Conservation (phyloP, 2,888 invertebrate species). For the Bombylius major region DNA sequence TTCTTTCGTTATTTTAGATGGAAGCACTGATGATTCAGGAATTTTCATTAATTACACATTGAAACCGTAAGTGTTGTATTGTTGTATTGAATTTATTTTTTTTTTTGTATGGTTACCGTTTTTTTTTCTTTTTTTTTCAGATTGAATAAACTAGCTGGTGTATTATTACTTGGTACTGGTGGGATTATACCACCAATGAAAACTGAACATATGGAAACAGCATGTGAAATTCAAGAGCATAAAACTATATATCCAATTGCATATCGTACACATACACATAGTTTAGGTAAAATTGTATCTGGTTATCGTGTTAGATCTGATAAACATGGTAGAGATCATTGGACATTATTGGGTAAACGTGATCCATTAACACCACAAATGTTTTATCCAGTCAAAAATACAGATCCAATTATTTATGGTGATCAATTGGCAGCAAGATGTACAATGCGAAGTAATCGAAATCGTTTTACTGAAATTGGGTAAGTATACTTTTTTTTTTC, state of each 20-base stretch:
- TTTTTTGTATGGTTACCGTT: background rate
- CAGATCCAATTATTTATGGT: conserved; percentile 48
- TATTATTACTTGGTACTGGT: conserved; percentile 76
- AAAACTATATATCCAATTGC: conserved; percentile 89
- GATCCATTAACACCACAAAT: conserved; percentile 84
- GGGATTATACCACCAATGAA: conserved; percentile 60
- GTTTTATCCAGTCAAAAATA: conserved; percentile 73
- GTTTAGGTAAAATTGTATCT: conserved; percentile 70
- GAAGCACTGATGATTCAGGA: conserved; percentile 72
- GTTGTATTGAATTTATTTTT: background rate
- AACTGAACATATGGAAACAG: conserved; percentile 79
- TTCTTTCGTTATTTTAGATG: conserved; percentile 41
- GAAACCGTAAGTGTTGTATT: conserved; percentile 44
- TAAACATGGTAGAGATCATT: conserved; percentile 47
- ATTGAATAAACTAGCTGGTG: conserved; percentile 79
- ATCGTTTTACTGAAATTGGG: conserved; percentile 59
- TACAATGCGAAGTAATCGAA: conserved; percentile 70
- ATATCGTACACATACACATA: conserved; percentile 89
- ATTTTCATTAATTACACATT: conserved; percentile 67
- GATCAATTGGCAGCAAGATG: conserved; percentile 81
- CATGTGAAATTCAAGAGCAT: conserved; percentile 66
- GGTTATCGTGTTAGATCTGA: conserved; percentile 62
- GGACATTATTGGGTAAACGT: conserved; percentile 75
- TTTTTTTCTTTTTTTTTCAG: conserved; percentile 37
- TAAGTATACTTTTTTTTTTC: conserved; percentile 33